These are phyloP conservation scores for Holothuria leucospilota DNA, from an alignment of 53 echinoderm and acorn worm species.

Conservation along the genomic window DNA sequence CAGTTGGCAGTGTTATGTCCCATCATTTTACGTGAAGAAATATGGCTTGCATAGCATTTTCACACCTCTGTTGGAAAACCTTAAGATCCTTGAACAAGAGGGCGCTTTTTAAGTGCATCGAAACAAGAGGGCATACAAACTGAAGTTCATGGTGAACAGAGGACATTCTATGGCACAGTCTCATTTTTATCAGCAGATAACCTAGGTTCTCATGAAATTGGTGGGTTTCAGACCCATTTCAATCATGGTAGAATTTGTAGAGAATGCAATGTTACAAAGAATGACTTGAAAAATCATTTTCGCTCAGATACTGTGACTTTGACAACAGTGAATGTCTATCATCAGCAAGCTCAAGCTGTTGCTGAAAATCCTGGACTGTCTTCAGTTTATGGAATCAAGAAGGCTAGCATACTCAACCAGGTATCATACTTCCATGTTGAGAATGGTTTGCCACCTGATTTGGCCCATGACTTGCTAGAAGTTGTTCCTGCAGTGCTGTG, in stretches of 20 bases:
- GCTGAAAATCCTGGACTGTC: no score
- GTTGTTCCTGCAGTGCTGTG: constrained; percentile 23
- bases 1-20: constrained; percentile 39
- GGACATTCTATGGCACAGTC: constrained; percentile 30
- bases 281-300: background rate
- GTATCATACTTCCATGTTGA: constrained; percentile 23
- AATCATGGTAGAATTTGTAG: constrained; percentile 37
- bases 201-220: constrained; percentile 45
- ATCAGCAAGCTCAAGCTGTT: no score
- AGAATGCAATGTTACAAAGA: background rate
- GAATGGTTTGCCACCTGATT: constrained; percentile 25
- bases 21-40: constrained; percentile 35
- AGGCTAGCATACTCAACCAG: no score
- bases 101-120: no score
- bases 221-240: constrained; percentile 48
- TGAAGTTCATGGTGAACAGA: constrained; percentile 1
- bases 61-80: constrained; percentile 19
- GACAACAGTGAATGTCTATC: no score
- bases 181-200: constrained; percentile 56
- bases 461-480: constrained; percentile 40
- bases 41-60: constrained; percentile 32
- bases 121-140: constrained; percentile 20
- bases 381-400: no score
- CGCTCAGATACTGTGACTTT: no score
- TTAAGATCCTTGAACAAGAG: constrained; percentile 47